Conservation (phyloP, 2,113 vertebrate genomes). For the Chelonoidis abingdonii region DNA sequence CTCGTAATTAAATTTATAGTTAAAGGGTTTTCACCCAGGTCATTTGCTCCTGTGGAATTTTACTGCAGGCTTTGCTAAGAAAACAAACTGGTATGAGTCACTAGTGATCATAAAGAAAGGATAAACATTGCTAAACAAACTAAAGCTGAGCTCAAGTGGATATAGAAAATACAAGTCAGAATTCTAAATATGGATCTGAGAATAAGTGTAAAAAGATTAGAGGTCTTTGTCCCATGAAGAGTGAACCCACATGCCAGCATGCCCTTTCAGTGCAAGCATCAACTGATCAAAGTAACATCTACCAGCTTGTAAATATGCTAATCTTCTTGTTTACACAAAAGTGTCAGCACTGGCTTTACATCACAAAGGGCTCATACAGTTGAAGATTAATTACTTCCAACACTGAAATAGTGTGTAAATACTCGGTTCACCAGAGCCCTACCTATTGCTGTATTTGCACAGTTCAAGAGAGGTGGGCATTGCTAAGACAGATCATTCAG, state of each 20-base stretch:
- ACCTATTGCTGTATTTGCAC: conserved; percentile 68
- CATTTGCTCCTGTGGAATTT: conserved; percentile 88
- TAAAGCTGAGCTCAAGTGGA: conserved; percentile 75
- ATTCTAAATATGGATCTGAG: conserved; percentile 83
- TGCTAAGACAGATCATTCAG: conserved; percentile 44
- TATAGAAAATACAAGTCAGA: conserved; percentile 76
- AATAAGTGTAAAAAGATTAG: conserved; percentile 81
- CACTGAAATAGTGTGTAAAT: conserved; percentile 76
- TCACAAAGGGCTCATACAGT: conserved; percentile 78
- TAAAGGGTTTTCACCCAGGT: conserved; percentile 88
- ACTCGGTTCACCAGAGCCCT: conserved; percentile 55
- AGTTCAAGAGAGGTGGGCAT: conserved; percentile 53
- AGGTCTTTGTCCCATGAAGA: conserved; percentile 79
- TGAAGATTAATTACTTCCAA: conserved; percentile 84
- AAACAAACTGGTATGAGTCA: conserved; percentile 77
- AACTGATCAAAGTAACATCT: conserved; percentile 81
- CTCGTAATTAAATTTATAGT: conserved; percentile 92
- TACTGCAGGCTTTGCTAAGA: conserved; percentile 81
- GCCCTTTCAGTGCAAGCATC: conserved; percentile 76
- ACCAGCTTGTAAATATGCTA: conserved; percentile 84
- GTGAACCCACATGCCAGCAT: conserved; percentile 68
- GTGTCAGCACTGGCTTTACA: conserved; percentile 81
- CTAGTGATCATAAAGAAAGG: conserved; percentile 64
- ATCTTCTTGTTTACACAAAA: conserved; percentile 86
- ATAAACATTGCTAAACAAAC: conserved; percentile 74